phyloP scores from a whole-genome alignment of 2,888 invertebrate genomes.

The Gymnocheta viridis region DNA sequence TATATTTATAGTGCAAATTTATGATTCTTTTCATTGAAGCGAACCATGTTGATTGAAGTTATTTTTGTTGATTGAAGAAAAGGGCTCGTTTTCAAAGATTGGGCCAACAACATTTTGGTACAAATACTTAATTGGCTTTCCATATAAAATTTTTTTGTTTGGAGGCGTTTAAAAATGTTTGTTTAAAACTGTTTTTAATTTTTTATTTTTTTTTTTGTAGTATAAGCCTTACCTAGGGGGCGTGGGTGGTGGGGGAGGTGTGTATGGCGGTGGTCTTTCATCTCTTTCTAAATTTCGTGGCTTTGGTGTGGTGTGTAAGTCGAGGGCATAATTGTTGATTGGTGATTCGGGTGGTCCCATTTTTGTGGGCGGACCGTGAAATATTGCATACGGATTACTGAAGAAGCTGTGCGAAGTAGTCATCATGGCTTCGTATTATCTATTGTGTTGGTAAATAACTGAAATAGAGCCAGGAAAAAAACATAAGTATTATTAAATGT shows the following conservation, averaged over 20 bases:
- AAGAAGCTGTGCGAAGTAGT: conserved; percentile 81
- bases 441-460: conserved; percentile 66
- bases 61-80: conserved; percentile 70
- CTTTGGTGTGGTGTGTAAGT: conserved; percentile 80
- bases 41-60: conserved; percentile 61
- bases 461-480: conserved; percentile 38
- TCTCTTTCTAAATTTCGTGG: conserved; percentile 78
- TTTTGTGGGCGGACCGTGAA: conserved; percentile 80
- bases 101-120: conserved; percentile 29
- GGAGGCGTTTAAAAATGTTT: conserved; percentile 76
- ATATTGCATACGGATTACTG: conserved; percentile 81
- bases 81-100: neutral
- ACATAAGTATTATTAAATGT: neutral
- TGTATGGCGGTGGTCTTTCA: conserved; percentile 75
- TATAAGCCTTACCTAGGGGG: conserved; percentile 80
- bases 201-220: conserved; percentile 55
- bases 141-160: conserved; percentile 57
- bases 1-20: neutral
- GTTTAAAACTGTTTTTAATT: conserved; percentile 53
- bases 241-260: conserved; percentile 75
- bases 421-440: conserved; percentile 77
- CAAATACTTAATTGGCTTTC: conserved; percentile 1
- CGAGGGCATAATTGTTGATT: conserved; percentile 77
- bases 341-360: conserved; percentile 80
- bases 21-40: neutral